A percentile compares a stretch with the other conserved stretches of the same genome.
phyloP scores from a whole-genome alignment of 2,888 invertebrate genomes.

The Caenorhabditis angaria region DNA sequence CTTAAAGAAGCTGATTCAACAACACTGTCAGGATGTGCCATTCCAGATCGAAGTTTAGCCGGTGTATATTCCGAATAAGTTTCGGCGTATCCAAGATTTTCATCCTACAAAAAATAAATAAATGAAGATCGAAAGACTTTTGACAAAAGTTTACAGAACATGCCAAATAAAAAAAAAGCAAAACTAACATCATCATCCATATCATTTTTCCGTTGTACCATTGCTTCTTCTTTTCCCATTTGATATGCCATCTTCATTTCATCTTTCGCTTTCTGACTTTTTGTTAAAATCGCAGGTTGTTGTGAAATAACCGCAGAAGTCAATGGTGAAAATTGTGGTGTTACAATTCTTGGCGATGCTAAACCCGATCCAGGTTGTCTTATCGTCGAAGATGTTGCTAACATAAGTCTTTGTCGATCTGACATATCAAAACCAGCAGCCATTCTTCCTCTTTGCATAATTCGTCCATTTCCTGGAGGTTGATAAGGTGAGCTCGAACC shows the following conservation, averaged over 20 bases:
- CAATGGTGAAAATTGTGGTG: neutral
- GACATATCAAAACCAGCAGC: constrained; percentile 27
- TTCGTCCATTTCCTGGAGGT: neutral
- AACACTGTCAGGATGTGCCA: constrained; percentile 96
- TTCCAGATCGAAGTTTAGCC: constrained; percentile 82
- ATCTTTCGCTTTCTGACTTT: constrained; percentile 56
- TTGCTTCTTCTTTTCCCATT: constrained; percentile 38
- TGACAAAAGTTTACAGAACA: neutral
- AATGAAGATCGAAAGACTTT: constrained; percentile 5
- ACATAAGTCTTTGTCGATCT: constrained; percentile 12
- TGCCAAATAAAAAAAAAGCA: neutral
- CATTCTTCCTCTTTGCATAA: constrained; percentile 7
- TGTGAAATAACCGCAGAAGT: constrained; percentile 1
- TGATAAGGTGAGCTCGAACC: neutral
- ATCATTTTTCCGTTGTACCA: constrained; percentile 31
- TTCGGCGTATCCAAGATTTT: constrained; percentile 96
- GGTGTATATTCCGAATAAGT: constrained; percentile 99
- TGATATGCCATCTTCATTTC: constrained; percentile 56
- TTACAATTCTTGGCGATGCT: constrained; percentile 12
- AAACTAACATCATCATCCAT: constrained; percentile 50
- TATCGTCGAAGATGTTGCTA: constrained; percentile 7
- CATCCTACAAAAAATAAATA: constrained; percentile 81
- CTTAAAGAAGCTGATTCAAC: constrained; percentile 97
- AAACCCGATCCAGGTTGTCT: constrained; percentile 10
- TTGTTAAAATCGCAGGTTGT: constrained; percentile 28